These are phyloP conservation scores for Amphilophus citrinellus DNA, from an alignment of 2,113 vertebrate species.

Conservation along the genomic window DNA sequence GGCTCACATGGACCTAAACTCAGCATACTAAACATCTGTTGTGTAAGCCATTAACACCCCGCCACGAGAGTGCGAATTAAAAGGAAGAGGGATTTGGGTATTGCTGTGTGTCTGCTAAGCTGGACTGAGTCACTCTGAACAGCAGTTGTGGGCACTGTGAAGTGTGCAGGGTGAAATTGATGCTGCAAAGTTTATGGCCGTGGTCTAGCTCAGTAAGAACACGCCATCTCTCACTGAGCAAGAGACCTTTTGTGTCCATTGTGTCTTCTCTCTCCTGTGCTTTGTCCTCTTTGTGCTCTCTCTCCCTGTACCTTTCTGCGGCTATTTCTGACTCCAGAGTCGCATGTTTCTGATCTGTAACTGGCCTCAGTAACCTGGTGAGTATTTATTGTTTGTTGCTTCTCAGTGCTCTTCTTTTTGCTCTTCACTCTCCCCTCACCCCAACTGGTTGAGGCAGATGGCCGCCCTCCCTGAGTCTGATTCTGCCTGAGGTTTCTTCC, in stretches of 20 bases:
- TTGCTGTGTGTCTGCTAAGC: slow-evolving; percentile 56
- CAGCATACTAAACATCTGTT: slow-evolving; percentile 72
- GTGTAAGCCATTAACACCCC: slow-evolving; percentile 71
- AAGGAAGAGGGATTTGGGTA: slow-evolving; percentile 58
- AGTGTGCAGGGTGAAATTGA: slow-evolving; percentile 28
- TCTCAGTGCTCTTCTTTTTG: background rate
- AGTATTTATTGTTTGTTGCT: slow-evolving; percentile 2
- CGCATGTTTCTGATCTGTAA: background rate
- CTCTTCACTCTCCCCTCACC: slow-evolving; percentile 7
- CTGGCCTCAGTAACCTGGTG: background rate
- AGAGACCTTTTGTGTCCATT: background rate
- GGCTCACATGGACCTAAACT: slow-evolving; percentile 52
- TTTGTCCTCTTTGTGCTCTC: background rate
- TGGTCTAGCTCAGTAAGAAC: slow-evolving; percentile 2
- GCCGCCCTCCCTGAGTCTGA: background rate
- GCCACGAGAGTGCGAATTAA: slow-evolving; percentile 58
- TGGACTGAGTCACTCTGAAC: slow-evolving; percentile 58
- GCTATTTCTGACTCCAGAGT: background rate
- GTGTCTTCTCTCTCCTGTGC: background rate
- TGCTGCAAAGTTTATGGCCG: slow-evolving; percentile 23
- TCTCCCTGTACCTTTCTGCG: background rate
- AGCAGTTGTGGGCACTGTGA: slow-evolving; percentile 40
- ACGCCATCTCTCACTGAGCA: background rate
- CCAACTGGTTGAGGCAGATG: slow-evolving; percentile 9
- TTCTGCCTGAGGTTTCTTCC: slow-evolving; percentile 19